phyloP scores from a whole-genome alignment of 2,888 invertebrate genomes.

The Amphipyra tragopoginis region DNA sequence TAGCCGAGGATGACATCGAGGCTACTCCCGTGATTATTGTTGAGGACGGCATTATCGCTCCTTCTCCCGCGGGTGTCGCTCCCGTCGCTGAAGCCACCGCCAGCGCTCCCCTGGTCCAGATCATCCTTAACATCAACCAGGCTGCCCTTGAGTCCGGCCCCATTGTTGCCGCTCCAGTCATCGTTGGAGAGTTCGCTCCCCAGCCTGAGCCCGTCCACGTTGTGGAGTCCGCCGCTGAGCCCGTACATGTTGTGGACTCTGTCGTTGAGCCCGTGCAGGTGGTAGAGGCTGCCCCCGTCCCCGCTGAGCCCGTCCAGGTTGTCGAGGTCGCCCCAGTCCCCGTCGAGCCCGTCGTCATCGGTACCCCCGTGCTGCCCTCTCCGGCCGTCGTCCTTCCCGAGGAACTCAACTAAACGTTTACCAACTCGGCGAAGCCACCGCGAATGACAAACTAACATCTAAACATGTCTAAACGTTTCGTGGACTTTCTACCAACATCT shows the following conservation, averaged over 20 bases:
- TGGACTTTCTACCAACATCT: conserved; percentile 45
- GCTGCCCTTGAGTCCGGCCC: conserved; percentile 25
- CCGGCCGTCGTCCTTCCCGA: conserved; percentile 62
- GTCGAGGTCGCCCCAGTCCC: conserved; percentile 34
- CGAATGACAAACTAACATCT: conserved; percentile 37
- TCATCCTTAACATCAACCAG: conserved; percentile 64
- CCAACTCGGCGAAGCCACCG: conserved; percentile 22
- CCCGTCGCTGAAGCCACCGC: conserved; percentile 40
- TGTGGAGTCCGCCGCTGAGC: conserved; percentile 31
- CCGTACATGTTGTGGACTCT: conserved; percentile 22
- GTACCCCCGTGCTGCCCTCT: conserved; percentile 51
- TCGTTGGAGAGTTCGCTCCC: conserved; percentile 14
- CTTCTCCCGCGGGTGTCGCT: conserved; percentile 12
- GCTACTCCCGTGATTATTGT: conserved; percentile 13
- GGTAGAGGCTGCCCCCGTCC: conserved; percentile 26
- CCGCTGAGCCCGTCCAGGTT: conserved; percentile 23
- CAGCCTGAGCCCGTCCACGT: conserved; percentile 34
- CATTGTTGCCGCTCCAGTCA: conserved; percentile 33
- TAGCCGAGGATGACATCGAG: conserved; percentile 27
- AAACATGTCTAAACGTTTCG: conserved; percentile 16
- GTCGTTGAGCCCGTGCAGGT: conserved; percentile 29
- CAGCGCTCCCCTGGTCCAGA: conserved; percentile 62
- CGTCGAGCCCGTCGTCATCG: conserved; percentile 32
- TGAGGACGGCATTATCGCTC: conserved; percentile 5
- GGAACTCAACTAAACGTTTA: conserved; percentile 58